A percentile compares a stretch with the other conserved stretches of the same genome.
These are phyloP conservation scores for Anaspis maculata DNA, from an alignment of 2,888 invertebrate species.

Conservation along the genomic window DNA sequence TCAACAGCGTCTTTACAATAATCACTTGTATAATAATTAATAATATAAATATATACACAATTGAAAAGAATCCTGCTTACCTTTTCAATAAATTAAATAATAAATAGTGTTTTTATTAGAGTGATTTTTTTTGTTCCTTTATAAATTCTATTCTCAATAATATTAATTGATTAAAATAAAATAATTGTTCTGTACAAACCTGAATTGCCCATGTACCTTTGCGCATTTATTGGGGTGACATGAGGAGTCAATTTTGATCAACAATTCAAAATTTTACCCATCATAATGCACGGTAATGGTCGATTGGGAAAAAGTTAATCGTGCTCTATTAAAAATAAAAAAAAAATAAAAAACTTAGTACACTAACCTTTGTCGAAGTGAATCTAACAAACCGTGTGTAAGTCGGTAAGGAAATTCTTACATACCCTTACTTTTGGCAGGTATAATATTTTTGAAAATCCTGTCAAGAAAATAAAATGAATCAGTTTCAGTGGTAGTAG, in stretches of 20 bases:
- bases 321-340: conserved; percentile 14
- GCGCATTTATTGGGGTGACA: too few species aligned
- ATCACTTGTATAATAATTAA: conserved; percentile 12
- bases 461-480: conserved; percentile 38
- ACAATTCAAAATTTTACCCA: too few species aligned
- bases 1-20: too few species aligned
- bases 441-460: conserved; percentile 24
- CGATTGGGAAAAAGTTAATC: conserved; percentile 7
- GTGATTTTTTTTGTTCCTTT: too few species aligned
- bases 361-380: conserved; percentile 25
- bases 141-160: too few species aligned
- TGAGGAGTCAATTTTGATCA: too few species aligned
- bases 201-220: too few species aligned
- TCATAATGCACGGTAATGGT: too few species aligned
- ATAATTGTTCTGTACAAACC: conserved; percentile 17
- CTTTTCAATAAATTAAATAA: conserved; percentile 14
- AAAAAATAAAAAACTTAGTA: conserved; percentile 25
- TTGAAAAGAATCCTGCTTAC: conserved; percentile 15
- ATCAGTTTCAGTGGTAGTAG: too few species aligned
- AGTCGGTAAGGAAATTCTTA: conserved; percentile 17
- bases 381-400: conserved; percentile 2
- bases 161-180: too few species aligned
- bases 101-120: too few species aligned
- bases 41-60: conserved; percentile 13
- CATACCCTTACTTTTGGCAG: conserved; percentile 29